Conservation (phyloP, 2,888 invertebrate species). For the Hirtodrosophila cameraria region DNA sequence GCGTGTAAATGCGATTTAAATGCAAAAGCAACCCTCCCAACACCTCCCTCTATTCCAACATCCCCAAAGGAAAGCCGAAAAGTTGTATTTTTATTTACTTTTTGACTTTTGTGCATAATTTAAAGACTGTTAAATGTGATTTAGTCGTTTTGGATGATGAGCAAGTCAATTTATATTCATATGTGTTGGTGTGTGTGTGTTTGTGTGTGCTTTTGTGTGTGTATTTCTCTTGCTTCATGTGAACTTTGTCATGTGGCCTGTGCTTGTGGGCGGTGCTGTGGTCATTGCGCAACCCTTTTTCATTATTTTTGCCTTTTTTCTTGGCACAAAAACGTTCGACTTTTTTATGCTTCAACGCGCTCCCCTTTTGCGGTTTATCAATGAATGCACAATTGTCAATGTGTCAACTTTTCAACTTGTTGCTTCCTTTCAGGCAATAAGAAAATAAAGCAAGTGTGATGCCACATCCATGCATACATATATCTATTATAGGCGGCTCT, state of each 20-base stretch:
- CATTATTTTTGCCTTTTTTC: constrained; percentile 4
- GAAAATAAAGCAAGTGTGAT: background rate
- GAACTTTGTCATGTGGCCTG: constrained; percentile 66
- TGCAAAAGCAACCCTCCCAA: too few species aligned
- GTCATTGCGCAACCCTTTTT: constrained; percentile 37
- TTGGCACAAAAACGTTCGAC: constrained; percentile 16
- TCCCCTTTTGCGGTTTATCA: constrained; percentile 42
- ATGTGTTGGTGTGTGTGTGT: constrained; percentile 4
- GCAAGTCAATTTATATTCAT: constrained; percentile 68
- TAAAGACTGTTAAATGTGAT: constrained; percentile 54
- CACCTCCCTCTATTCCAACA: too few species aligned
- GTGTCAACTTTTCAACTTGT: constrained; percentile 36
- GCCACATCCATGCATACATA: background rate
- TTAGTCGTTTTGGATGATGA: constrained; percentile 28
- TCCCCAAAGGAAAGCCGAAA: constrained; percentile 18
- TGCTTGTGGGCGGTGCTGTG: constrained; percentile 7
- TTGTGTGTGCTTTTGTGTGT: constrained; percentile 1
- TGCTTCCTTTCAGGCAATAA: constrained; percentile 18
- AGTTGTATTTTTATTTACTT: constrained; percentile 51
- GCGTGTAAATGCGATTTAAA: constrained; percentile 60
- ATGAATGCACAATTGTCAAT: constrained; percentile 31
- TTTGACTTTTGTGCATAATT: constrained; percentile 69
- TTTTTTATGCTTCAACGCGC: constrained; percentile 46
- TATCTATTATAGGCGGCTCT: background rate
- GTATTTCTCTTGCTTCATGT: constrained; percentile 32